A percentile compares a stretch with the other conserved stretches of the same genome.
Evolutionary conservation across 1,140 invertebrate genomes (phyloP).

Genomic region (Solenopsis fugax): DNA sequence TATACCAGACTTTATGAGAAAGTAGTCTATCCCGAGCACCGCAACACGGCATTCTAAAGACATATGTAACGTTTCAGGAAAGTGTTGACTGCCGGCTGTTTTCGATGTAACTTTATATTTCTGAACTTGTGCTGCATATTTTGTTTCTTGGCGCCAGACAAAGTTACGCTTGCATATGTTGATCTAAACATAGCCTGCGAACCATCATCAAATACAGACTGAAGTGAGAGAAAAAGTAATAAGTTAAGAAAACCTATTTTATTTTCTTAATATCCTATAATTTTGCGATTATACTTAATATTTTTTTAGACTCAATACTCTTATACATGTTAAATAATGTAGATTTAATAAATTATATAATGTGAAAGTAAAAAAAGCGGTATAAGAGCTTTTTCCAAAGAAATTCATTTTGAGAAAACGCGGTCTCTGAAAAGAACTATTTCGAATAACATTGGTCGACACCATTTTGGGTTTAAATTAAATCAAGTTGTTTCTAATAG

Average conservation of each 20-base stretch:
- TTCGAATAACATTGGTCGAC: not conserved
- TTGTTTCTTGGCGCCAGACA: constrained; percentile 82
- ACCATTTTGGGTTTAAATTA: too few species aligned
- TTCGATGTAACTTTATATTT: constrained; percentile 85
- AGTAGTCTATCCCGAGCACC: constrained; percentile 9
- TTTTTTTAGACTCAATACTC: not conserved
- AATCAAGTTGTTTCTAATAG: too few species aligned
- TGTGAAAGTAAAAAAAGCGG: not conserved
- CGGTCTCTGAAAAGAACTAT: not conserved
- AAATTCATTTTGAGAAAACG: not conserved
- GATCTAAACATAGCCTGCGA: constrained; percentile 78
- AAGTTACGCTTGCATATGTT: constrained; percentile 79
- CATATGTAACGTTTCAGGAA: constrained; percentile 83
- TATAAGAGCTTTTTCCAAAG: not conserved
- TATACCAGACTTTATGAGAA: not conserved
- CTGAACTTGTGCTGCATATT: constrained; percentile 78
- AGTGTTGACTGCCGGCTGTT: constrained; percentile 85
- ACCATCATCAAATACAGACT: constrained; percentile 1
- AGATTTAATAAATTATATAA: constrained; percentile 4
- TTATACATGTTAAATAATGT: not conserved
- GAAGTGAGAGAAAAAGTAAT: not conserved
- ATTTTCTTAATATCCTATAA: not conserved
- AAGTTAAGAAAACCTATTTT: not conserved
- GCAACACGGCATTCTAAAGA: constrained; percentile 53
- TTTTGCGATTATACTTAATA: not conserved